phyloP scores from a whole-genome alignment of 2,888 invertebrate species.

The Gandaritis pyraliata region DNA sequence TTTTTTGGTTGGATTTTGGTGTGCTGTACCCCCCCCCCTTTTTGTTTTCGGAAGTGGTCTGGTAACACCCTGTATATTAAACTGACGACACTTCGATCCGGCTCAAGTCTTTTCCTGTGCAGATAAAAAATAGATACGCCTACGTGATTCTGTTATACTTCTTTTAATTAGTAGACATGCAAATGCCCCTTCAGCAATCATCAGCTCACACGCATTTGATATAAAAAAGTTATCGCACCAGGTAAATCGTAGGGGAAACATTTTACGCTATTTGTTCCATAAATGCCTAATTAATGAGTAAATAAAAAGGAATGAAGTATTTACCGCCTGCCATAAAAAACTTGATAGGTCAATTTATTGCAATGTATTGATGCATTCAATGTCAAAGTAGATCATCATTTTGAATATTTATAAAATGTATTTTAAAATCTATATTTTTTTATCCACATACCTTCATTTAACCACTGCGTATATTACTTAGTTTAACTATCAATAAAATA shows the following conservation, averaged over 20 bases:
- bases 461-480: no score
- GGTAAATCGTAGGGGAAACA: conserved; percentile 15
- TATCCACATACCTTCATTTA: no score
- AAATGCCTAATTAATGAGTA: conserved; percentile 19
- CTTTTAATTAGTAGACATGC: conserved; percentile 9
- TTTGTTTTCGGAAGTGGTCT: no score
- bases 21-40: no score
- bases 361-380: not conserved
- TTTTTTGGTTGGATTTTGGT: no score
- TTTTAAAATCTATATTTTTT: no score
- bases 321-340: conserved; percentile 6
- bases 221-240: conserved; percentile 19
- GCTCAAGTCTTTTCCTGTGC: not conserved
- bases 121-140: no score
- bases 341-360: not conserved
- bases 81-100: not conserved
- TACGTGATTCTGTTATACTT: conserved; percentile 1
- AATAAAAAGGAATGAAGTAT: not conserved
- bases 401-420: no score
- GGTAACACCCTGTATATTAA: no score
- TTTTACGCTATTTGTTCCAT: conserved; percentile 27
- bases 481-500: no score
- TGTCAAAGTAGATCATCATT: no score
- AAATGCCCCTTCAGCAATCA: conserved; percentile 12
- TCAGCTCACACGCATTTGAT: conserved; percentile 26